Base-by-base conservation (phyloP, 2,797 vertebrate genomes). In the Champsocephalus gunnari region DNA sequence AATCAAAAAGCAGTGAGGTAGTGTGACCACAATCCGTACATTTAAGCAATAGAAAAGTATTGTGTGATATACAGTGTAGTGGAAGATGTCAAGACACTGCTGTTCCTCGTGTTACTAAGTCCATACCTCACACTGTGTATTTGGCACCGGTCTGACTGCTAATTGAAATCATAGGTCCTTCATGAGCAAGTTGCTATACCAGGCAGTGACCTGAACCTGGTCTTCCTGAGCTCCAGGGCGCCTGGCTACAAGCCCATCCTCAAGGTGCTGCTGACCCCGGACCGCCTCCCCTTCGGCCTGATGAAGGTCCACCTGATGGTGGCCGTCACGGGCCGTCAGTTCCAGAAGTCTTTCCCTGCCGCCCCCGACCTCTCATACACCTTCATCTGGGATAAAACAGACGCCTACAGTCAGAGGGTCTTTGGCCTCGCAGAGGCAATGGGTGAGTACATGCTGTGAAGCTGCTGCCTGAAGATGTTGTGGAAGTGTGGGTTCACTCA, bases 241-340 rank as follows among this genome's bases (percentile, higher is more conserved):
- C 94, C 97, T 55, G 97, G 98, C 62, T 99, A 99, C 90, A 99
- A 98, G 92, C 98, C 98, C 61, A 95, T 98, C 74, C 96, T 99
- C 67, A 99, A 99, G 93, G 96, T 99, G 84, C 97, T 97, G 34
- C 97, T 99, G 96, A 99, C 98, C 75, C 96, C 95, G 56, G 94
- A 97, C 0, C 88, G 94, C 2, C 96, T 99, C 84, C 97, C 98
- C 1, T 99, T 98, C 86, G 97, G 98, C 90, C 93, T 99, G 87
- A 98, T 98, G 96, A 99, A 98, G 87, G 97, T 99, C 56, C 98
- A 99, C 92, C 97, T 99, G 61, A 99, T 99, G 97, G 97, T 99
- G 67, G 97, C 98, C 48, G 97, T 99, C 70, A 98, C 98, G 79
- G 98, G 98, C 89, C 95, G 97, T 85, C 97, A 98, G 89, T 98